Evolutionary conservation across 1,140 invertebrate genomes (phyloP).

Genomic region (Drosophila nigrodunni): DNA sequence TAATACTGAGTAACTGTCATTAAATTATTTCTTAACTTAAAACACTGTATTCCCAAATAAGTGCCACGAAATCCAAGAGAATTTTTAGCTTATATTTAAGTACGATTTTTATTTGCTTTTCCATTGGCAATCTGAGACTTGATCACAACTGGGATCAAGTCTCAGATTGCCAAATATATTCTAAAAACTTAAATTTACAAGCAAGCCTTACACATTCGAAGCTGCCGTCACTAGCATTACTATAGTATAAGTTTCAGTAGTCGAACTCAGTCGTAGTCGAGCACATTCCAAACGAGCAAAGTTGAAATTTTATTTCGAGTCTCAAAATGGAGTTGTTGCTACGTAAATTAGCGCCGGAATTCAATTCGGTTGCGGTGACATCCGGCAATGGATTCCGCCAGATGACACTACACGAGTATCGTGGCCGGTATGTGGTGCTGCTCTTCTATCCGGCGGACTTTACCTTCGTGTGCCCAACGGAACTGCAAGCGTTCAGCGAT

Average conservation of each 20-base stretch:
- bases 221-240: too few relatives aligned
- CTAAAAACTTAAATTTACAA: too few relatives aligned
- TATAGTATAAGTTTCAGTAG: background rate
- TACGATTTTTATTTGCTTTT: too few relatives aligned
- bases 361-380: conserved; percentile 92
- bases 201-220: too few relatives aligned
- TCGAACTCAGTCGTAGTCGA: background rate
- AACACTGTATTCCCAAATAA: too few relatives aligned
- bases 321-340: conserved; percentile 12
- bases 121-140: too few relatives aligned
- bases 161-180: too few relatives aligned
- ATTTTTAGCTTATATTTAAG: too few relatives aligned
- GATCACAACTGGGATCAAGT: too few relatives aligned
- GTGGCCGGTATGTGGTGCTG: conserved; percentile 97
- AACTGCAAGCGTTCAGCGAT: conserved; percentile 97
- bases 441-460: conserved; percentile 99
- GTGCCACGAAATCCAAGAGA: too few relatives aligned
- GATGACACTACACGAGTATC: conserved; percentile 93
- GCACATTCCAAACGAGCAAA: background rate
- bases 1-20: too few relatives aligned
- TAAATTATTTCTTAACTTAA: too few relatives aligned
- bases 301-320: background rate
- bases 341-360: conserved; percentile 89
- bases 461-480: conserved; percentile 97
- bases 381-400: conserved; percentile 95